Base-by-base conservation (phyloP, 1,140 invertebrate species). In the Tribolium madens region DNA sequence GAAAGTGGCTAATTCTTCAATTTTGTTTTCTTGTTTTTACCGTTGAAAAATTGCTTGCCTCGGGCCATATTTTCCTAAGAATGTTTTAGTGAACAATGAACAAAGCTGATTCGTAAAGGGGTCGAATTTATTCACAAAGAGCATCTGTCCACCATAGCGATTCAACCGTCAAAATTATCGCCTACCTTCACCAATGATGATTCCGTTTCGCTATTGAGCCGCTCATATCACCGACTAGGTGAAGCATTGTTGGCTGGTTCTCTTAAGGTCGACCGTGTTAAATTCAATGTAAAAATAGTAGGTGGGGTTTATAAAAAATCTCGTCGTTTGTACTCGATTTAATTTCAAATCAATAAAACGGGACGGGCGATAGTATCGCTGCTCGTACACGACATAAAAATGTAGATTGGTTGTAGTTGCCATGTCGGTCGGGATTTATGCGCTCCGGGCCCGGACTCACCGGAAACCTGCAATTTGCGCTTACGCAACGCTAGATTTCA, bases 281-380 rank as follows among this genome's bases (percentile, higher is more conserved):
- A 64, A 64, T 64, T 36, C 31, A 64, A 64, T 64, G 57, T 64
- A 64, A 64, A 64, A 64, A 64, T 64, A n/a, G 57, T 64, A 26
- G 57, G 57, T 64, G 57, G 57, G 57, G 57, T 64, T 26, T 17
- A 33, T 26, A 57, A 64, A 64, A 64, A 64, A 64, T 64, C 26
- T 12, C 26, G 26, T 26, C 53, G 53, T 10, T 5, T 18, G n/a
- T 33, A 9, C 26, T 64, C 57, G 57, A 33, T 36, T 64, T 64
- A 31, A 33, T 64, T 64, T 64, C 12, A 64, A 33, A 64, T 64
- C 57, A 33, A 64, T 64, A 64, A 64, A 64, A 64, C 31, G 57
- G 57, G 57, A 64, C 57, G 36, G 57, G 57, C 31, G 57, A 64
- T 64, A 26, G 21, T 64, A 64, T 64, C 57, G 10, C 7, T n/a